Conservation (phyloP, 2,797 vertebrate genomes). For the Brachyalestes nurse region DNA sequence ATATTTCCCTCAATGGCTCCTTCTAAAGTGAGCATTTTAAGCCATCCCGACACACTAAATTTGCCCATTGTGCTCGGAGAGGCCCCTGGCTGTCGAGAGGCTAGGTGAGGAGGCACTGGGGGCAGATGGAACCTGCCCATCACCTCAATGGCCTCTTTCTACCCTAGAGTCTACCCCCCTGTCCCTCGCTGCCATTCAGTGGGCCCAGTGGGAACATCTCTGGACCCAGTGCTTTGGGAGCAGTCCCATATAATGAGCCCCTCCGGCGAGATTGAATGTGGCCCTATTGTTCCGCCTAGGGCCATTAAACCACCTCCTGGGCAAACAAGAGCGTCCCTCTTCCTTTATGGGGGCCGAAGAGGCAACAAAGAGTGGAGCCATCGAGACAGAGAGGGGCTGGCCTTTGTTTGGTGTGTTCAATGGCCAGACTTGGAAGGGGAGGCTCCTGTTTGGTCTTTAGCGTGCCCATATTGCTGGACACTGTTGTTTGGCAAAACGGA, state of each 20-base stretch:
- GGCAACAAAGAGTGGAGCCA: conserved; percentile 89
- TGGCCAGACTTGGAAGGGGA: conserved; percentile 89
- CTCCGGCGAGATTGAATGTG: conserved; percentile 87
- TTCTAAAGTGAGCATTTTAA: conserved; percentile 86
- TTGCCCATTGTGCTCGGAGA: conserved; percentile 85
- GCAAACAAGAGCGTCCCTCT: conserved; percentile 94
- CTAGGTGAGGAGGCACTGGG: conserved; percentile 92
- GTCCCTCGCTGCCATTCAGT: conserved; percentile 85
- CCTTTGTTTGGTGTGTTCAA: conserved; percentile 94
- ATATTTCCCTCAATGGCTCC: conserved; percentile 83
- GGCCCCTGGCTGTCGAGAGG: conserved; percentile 85
- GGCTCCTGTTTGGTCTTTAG: conserved; percentile 93
- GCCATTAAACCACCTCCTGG: conserved; percentile 96
- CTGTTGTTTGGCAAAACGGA: conserved; percentile 95
- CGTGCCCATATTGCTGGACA: conserved; percentile 82
- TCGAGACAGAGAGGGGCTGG: conserved; percentile 89
- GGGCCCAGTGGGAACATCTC: conserved; percentile 90
- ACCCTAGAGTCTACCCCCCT: conserved; percentile 73
- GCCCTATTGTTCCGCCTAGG: conserved; percentile 86
- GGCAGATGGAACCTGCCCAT: conserved; percentile 97
- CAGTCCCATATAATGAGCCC: conserved; percentile 89
- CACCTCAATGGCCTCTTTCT: conserved; percentile 89
- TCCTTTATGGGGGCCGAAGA: conserved; percentile 89
- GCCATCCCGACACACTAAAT: conserved; percentile 83
- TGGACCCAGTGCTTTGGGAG: conserved; percentile 85